Evolutionary conservation across 2,888 invertebrate species (phyloP).

Genomic region (Siphonodentalium dalli): DNA sequence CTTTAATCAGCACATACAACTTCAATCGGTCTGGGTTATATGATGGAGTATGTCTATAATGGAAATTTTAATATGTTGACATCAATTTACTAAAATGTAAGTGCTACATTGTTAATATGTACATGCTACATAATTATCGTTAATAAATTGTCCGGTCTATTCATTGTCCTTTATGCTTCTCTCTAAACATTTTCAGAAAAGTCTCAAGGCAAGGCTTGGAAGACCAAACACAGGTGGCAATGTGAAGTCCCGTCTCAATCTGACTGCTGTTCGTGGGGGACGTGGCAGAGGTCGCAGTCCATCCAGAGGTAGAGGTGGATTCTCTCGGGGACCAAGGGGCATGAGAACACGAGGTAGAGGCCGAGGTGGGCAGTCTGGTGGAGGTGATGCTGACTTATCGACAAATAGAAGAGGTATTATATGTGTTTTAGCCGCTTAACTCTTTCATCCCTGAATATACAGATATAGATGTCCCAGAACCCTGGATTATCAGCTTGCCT

Average conservation of each 20-base stretch:
- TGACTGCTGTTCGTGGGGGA: slow-evolving; percentile 39
- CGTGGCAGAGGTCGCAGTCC: slow-evolving; percentile 35
- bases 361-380: slow-evolving; percentile 4
- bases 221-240: no score
- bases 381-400: background rate
- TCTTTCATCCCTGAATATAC: no score
- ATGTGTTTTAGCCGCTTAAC: no score
- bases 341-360: background rate
- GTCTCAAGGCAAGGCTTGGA: slow-evolving; percentile 37
- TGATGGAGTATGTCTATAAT: no score
- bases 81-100: no score
- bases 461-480: no score
- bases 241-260: slow-evolving; percentile 50
- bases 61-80: no score
- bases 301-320: slow-evolving; percentile 4
- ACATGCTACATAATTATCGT: background rate
- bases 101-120: background rate
- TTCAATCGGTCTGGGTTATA: no score
- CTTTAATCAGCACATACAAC: no score
- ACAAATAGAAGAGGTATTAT: no score
- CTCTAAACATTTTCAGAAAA: slow-evolving; percentile 30
- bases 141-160: background rate
- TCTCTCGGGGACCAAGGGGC: slow-evolving; percentile 5
- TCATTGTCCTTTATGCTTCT: no score
- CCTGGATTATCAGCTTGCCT: no score